These are phyloP conservation scores for Synergus gifuensis DNA, from an alignment of 2,888 invertebrate species.

Conservation along the genomic window DNA sequence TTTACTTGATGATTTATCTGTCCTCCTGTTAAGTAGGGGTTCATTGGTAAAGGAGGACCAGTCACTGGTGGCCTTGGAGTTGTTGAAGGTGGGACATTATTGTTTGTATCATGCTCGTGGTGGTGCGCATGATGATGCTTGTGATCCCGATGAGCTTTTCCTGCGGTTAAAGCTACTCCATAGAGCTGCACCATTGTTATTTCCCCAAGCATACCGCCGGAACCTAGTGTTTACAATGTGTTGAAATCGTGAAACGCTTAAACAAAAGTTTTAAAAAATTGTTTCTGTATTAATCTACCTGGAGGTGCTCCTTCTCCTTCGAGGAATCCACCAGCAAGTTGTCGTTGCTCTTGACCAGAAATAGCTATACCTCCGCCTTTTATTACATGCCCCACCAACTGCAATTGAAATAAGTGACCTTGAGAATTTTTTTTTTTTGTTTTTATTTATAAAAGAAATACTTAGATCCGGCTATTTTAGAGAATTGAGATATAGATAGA, in stretches of 20 bases:
- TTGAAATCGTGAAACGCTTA: neutral
- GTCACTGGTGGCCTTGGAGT: slow-evolving; percentile 80
- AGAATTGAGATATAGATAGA: no score
- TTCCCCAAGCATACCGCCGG: slow-evolving; percentile 86
- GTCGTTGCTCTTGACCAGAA: slow-evolving; percentile 86
- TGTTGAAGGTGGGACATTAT: slow-evolving; percentile 81
- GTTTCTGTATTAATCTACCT: slow-evolving; percentile 70
- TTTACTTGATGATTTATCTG: slow-evolving; percentile 82
- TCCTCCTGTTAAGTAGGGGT: slow-evolving; percentile 82
- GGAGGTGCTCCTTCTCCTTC: slow-evolving; percentile 79
- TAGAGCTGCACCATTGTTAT: slow-evolving; percentile 90
- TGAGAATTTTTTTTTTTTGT: neutral
- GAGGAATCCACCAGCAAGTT: slow-evolving; percentile 80
- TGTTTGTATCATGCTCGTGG: slow-evolving; percentile 86
- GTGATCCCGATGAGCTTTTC: slow-evolving; percentile 92
- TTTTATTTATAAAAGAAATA: no score
- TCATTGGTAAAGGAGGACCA: slow-evolving; percentile 79
- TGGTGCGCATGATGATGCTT: slow-evolving; percentile 93
- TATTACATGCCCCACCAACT: slow-evolving; percentile 89
- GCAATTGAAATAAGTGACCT: slow-evolving; percentile 61
- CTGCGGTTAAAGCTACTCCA: slow-evolving; percentile 89
- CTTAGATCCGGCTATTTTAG: no score
- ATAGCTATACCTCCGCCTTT: slow-evolving; percentile 87
- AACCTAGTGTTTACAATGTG: slow-evolving; percentile 75
- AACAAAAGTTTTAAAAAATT: neutral